Evolutionary conservation across 2,797 vertebrate species (phyloP).

Genomic region (Hypotaenidia okinawae): DNA sequence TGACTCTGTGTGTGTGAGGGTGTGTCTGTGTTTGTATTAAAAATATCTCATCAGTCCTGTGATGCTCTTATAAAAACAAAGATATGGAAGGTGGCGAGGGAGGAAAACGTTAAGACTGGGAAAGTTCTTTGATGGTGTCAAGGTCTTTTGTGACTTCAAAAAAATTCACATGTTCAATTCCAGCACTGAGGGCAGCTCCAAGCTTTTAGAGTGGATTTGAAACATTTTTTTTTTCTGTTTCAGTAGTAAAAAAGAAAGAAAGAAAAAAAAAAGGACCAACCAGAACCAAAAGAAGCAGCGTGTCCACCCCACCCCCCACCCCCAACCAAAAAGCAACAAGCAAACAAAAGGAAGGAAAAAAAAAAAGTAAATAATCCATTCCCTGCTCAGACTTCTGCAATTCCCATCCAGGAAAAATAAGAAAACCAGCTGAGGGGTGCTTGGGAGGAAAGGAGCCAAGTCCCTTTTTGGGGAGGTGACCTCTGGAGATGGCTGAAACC

Average conservation of each 20-base stretch:
- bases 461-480: not conserved
- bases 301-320: not conserved
- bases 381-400: not conserved
- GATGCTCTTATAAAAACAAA: slow-evolving; percentile 57
- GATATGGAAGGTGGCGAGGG: slow-evolving; percentile 9
- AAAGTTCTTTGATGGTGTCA: slow-evolving; percentile 46
- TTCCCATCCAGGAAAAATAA: slow-evolving; percentile 10
- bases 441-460: not conserved
- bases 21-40: slow-evolving; percentile 37
- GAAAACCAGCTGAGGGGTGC: not conserved
- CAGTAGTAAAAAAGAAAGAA: slow-evolving; percentile 28
- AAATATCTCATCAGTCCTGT: slow-evolving; percentile 54
- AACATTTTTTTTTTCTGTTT: not conserved
- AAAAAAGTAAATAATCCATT: not conserved
- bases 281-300: not conserved
- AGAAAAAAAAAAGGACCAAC: not conserved
- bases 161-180: slow-evolving; percentile 63
- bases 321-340: not conserved
- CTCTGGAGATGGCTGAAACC: slow-evolving; percentile 27
- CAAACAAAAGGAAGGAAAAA: not conserved
- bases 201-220: slow-evolving; percentile 59
- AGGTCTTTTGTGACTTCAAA: slow-evolving; percentile 57
- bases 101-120: not conserved
- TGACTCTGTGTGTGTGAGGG: not conserved
- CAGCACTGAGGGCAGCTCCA: slow-evolving; percentile 59